Conservation (phyloP, 2,113 vertebrate species). For the Phyllostomus hastatus region DNA sequence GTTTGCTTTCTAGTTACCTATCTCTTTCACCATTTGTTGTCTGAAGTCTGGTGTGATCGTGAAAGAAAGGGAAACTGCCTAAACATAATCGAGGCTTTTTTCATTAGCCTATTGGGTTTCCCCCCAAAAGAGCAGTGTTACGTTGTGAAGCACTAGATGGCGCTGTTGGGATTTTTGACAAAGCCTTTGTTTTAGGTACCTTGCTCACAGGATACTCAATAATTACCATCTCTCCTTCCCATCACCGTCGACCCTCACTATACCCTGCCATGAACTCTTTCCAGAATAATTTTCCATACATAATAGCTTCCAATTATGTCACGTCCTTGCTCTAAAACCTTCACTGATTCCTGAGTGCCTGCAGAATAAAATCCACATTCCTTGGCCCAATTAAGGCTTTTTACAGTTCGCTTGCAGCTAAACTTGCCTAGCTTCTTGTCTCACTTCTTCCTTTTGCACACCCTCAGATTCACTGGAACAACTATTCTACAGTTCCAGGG, state of each 20-base stretch:
- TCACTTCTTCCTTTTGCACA: neutral
- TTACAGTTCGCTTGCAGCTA: neutral
- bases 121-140: neutral
- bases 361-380: neutral
- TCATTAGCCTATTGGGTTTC: neutral
- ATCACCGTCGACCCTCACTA: neutral
- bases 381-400: neutral
- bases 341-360: neutral
- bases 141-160: constrained; percentile 52
- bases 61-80: neutral
- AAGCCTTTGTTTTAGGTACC: neutral
- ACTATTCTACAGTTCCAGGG: neutral
- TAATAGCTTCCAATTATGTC: neutral
- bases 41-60: neutral
- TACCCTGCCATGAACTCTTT: neutral
- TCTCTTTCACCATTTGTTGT: neutral
- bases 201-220: neutral
- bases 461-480: neutral
- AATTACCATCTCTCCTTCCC: neutral
- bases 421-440: neutral
- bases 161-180: constrained; percentile 51
- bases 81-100: neutral
- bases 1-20: constrained; percentile 2
- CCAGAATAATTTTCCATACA: neutral
- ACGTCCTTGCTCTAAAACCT: neutral